Evolutionary conservation across 2,888 invertebrate species (phyloP).

Genomic region (Coleophora deauratella): DNA sequence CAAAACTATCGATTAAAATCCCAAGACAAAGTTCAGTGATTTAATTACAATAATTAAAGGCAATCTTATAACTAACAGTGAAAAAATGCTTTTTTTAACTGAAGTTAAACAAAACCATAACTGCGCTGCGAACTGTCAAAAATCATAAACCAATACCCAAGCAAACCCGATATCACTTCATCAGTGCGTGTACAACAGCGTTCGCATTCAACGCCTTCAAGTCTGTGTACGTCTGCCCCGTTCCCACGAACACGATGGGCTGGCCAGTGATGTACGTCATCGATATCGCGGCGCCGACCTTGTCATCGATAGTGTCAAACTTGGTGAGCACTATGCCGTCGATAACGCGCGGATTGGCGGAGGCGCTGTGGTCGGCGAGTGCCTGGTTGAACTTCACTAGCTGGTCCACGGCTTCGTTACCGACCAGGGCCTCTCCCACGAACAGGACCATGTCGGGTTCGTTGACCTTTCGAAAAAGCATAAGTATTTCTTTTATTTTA

Average conservation of each 20-base stretch:
- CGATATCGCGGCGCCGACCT: slow-evolving; percentile 99
- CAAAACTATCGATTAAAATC: background rate
- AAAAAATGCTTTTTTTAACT: no score
- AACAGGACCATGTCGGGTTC: slow-evolving; percentile 98
- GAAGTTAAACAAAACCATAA: no score
- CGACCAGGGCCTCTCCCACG: slow-evolving; percentile 99
- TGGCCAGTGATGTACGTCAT: slow-evolving; percentile 99
- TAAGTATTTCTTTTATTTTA: no score
- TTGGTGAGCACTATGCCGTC: slow-evolving; percentile 99
- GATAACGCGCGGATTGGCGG: slow-evolving; percentile 89
- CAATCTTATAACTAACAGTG: background rate
- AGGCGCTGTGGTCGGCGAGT: slow-evolving; percentile 90
- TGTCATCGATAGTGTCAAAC: slow-evolving; percentile 99
- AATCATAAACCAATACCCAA: no score
- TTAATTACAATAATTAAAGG: background rate
- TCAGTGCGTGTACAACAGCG: slow-evolving; percentile 95
- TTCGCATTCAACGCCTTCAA: slow-evolving; percentile 96
- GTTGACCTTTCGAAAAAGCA: slow-evolving; percentile 77
- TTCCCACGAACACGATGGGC: slow-evolving; percentile 99
- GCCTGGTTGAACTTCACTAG: slow-evolving; percentile 99
- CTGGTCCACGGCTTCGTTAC: slow-evolving; percentile 99
- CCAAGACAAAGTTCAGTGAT: background rate
- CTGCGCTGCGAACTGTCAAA: no score
- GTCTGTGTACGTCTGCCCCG: slow-evolving; percentile 99
- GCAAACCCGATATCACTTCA: slow-evolving; percentile 77